phyloP scores from a whole-genome alignment of 2,797 vertebrate species.

The Spea hammondii region DNA sequence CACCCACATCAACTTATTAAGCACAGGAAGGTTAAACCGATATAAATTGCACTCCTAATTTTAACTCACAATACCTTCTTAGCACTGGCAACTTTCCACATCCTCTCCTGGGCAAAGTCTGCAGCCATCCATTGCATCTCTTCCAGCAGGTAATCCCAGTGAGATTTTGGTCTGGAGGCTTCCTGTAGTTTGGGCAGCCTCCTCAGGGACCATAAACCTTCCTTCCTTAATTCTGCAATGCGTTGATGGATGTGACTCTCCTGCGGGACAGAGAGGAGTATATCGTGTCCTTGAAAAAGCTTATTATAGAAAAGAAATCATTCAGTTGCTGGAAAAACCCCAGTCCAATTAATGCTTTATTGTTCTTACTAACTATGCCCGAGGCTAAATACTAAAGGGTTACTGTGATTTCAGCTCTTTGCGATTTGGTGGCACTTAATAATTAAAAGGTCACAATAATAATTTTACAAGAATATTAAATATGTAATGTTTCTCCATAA shows the following conservation, averaged over 20 bases:
- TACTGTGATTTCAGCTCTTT: too few species aligned
- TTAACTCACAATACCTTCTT: conserved; percentile 79
- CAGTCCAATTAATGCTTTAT: too few species aligned
- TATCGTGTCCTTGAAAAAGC: neutral
- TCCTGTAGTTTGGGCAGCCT: conserved; percentile 91
- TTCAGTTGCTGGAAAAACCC: too few species aligned
- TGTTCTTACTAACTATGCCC: too few species aligned
- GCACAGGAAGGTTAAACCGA: too few species aligned
- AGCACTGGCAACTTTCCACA: conserved; percentile 94
- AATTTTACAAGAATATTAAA: too few species aligned
- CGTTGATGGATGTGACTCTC: conserved; percentile 93
- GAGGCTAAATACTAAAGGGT: too few species aligned
- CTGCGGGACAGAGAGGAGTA: conserved; percentile 58
- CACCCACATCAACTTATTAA: neutral
- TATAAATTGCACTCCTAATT: neutral
- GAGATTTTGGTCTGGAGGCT: conserved; percentile 86
- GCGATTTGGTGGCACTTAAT: too few species aligned
- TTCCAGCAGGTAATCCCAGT: conserved; percentile 97
- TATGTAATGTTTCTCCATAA: too few species aligned
- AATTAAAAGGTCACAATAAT: too few species aligned
- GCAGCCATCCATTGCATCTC: conserved; percentile 99
- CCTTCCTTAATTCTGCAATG: conserved; percentile 90
- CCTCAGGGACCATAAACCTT: conserved; percentile 91
- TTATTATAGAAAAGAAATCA: too few species aligned
- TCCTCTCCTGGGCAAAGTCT: conserved; percentile 95